Percentiles rank a stretch among this genome's conserved stretches.
These are phyloP conservation scores for Siniperca obscura DNA, from an alignment of 2,797 vertebrate species.

Conservation along the genomic window DNA sequence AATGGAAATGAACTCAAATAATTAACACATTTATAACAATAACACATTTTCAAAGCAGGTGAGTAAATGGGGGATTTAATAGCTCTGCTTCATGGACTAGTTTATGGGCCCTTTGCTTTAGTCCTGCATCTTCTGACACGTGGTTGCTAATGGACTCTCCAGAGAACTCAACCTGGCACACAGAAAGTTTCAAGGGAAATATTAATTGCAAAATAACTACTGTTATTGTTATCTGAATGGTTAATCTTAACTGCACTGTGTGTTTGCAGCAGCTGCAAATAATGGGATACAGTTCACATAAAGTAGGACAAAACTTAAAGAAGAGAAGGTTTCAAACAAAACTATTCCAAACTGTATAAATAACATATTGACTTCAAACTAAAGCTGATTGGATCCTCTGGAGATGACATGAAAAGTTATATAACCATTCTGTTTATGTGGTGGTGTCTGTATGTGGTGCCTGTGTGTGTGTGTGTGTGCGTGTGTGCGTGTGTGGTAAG, in stretches of 20 bases:
- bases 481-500: conserved; percentile 39
- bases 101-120: conserved; percentile 28
- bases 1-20: not conserved
- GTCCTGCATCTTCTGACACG: conserved; percentile 5
- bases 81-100: conserved; percentile 28
- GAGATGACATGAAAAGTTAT: conserved; percentile 59
- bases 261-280: conserved; percentile 2
- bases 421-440: conserved; percentile 49
- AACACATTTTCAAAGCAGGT: conserved; percentile 14
- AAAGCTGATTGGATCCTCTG: conserved; percentile 34
- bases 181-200: conserved; percentile 11
- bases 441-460: conserved; percentile 22
- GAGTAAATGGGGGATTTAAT: not conserved
- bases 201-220: conserved; percentile 7
- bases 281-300: not conserved
- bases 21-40: not conserved
- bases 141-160: conserved; percentile 19
- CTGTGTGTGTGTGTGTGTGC: conserved; percentile 24
- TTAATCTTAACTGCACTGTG: not conserved
- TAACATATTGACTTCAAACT: conserved; percentile 17
- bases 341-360: conserved; percentile 4
- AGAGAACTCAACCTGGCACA: conserved; percentile 18
- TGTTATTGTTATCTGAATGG: not conserved
- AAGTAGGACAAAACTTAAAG: not conserved
- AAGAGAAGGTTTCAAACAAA: not conserved